phyloP scores from a whole-genome alignment of 1,140 invertebrate species.

The Orius insidiosus region DNA sequence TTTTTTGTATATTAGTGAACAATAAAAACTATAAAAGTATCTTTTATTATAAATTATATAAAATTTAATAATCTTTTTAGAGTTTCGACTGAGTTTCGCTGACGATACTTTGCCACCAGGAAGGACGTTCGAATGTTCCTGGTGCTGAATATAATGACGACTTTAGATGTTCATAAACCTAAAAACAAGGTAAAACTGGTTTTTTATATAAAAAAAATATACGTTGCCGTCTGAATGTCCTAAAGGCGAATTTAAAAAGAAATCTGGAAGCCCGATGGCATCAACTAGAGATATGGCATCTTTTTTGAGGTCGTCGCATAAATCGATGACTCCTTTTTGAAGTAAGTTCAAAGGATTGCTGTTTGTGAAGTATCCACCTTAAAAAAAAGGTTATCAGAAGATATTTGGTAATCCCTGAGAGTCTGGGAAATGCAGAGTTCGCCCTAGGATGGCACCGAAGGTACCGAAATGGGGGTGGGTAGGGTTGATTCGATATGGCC shows the following conservation, averaged over 20 bases:
- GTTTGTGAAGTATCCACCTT: not conserved
- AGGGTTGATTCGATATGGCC: too few species aligned
- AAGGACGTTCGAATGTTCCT: conserved; percentile 49
- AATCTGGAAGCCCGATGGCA: conserved; percentile 74
- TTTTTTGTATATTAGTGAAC: too few species aligned
- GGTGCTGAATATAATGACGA: conserved; percentile 49
- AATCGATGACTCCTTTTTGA: conserved; percentile 33
- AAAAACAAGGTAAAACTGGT: conserved; percentile 2
- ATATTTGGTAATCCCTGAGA: too few species aligned
- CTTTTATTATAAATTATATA: too few species aligned
- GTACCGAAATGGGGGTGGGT: too few species aligned
- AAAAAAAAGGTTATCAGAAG: not conserved
- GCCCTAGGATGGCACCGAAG: too few species aligned
- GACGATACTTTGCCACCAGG: conserved; percentile 59
- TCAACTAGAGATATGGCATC: conserved; percentile 62
- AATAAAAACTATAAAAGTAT: too few species aligned
- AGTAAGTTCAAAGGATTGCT: not conserved
- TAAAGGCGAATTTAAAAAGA: conserved; percentile 57
- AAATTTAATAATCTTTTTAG: too few species aligned
- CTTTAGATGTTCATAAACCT: conserved; percentile 67
- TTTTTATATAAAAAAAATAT: not conserved
- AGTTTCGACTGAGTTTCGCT: too few species aligned
- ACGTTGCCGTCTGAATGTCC: conserved; percentile 60
- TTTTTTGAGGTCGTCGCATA: conserved; percentile 42
- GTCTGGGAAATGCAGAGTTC: too few species aligned